Evolutionary conservation across 2,797 vertebrate genomes (phyloP), one percentile per base, ranked within the genome.

Genomic region (Iguana delicatissima): DNA sequence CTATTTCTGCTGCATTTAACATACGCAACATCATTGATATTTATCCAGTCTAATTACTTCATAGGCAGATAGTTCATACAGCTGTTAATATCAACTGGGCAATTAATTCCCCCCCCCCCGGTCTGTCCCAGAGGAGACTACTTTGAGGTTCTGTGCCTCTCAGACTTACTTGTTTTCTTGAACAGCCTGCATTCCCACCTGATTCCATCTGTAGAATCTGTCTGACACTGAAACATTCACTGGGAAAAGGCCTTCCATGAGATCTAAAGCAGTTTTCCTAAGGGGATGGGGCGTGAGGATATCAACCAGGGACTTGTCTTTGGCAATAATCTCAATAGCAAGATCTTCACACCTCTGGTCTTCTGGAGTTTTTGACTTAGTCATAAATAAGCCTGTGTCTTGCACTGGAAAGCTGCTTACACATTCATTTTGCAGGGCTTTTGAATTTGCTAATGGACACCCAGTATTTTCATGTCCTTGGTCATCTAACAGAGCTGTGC

Each of bases 231-330:
- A 97, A 13, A 97, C 89, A 89, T 98, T 97, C 92, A 98, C 97
- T 0, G 98, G 98, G 89, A 99, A 97, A 89, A 99, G 97, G 91
- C 98, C 98, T 94, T 99, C 98, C 98, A 99, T 98, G 92, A 99
- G 97, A 96, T 98, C 98, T 86, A 98, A 94, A 1, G 98, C 98
- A 0, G 98, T 98, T 96, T 98, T 98, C 76, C 98, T 97, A 72
- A 96, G 96, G 89, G 98, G 90, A 74, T 97, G 93, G 4, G 98
- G 98, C 91, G 97, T 97, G n/a, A 99, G 97, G 46, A 97, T 84
- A 22, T 96, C 96, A 59, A 96, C 96, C 95, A 99, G 95, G 4
- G 98, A 98, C 1, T 93, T 98, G 96, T 99, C 98, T 18, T 97
- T 96, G 79, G 96, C 96, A 82, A 98, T 94, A 83, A 98, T 97